These are phyloP conservation scores for Doryteuthis pealeii DNA, from an alignment of 1,140 invertebrate species.

Conservation along the genomic window DNA sequence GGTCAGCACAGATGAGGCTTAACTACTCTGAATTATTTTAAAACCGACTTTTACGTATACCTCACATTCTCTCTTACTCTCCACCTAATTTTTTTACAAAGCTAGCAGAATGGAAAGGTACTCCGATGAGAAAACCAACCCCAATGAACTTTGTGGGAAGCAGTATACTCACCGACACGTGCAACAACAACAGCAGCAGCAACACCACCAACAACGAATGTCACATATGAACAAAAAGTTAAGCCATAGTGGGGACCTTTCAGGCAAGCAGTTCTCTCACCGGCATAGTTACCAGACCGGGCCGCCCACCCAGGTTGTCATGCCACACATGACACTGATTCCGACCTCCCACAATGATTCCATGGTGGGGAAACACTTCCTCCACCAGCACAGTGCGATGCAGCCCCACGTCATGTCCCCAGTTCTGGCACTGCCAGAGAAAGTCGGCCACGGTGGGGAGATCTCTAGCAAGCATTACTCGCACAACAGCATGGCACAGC, in stretches of 20 bases:
- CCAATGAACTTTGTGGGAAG: no score
- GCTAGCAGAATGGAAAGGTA: no score
- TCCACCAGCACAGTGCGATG: neutral
- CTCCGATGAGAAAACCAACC: no score
- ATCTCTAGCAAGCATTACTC: neutral
- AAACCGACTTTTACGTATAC: no score
- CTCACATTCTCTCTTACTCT: no score
- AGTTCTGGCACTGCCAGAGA: neutral
- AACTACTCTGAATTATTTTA: no score
- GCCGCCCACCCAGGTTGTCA: neutral
- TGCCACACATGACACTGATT: conserved; percentile 3
- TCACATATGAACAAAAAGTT: no score
- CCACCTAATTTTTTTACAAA: no score
- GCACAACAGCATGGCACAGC: neutral
- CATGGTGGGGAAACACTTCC: neutral
- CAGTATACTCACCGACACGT: no score
- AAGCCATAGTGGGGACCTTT: neutral
- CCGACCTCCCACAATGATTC: neutral
- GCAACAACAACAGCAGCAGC: no score
- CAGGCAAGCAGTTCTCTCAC: conserved; percentile 1
- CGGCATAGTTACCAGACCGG: neutral
- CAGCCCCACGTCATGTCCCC: neutral
- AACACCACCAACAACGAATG: no score
- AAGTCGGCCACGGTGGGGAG: neutral
- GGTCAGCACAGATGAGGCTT: no score